Evolutionary conservation across 2,797 vertebrate genomes (phyloP), one percentile per base, ranked within the genome.

Genomic region (Streptopelia turtur): DNA sequence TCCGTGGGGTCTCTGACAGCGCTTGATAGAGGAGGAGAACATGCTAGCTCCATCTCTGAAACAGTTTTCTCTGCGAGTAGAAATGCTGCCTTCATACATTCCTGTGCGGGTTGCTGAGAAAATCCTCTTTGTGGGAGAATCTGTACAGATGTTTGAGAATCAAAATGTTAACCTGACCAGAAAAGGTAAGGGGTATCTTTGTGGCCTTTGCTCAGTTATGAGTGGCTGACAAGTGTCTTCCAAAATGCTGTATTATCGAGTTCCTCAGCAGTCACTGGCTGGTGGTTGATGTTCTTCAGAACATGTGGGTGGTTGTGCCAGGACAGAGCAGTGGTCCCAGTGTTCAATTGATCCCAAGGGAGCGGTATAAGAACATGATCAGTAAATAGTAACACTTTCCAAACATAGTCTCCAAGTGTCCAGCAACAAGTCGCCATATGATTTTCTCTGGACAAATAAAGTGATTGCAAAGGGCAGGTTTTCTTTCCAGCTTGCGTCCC

Each of bases 71-170:
- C 97, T 99, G 80, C 98, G 99, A 33, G 97, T 99, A 2, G 99
- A 99, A 97, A 99, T 99, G 98, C 97, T 99, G 91, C 99, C 99
- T 3, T 99, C 99, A 1, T 99, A 99, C 97, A 99, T 99, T 83
- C 99, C 99, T 78, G 97, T 99, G 93, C 97, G 99, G 16, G 99
- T 99, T 76, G 99, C 99, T 24, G 99, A 99, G 98, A 99, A 99
- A 97, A 99, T 99, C 97, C 98, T 99, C 28, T 99, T 99, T 94
- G 99, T 99, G n/a, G 99, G 99, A 90, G 99, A 99, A 95, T 99
- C 99, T 1, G 99, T 99, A 49, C 99, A 99, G 98, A 99, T 99
- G 99, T 99, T 99, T 94, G 99, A 99, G 94, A 99, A 99, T 97
- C 99, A 99, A 98, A 99, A 99, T 93, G 98, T 99, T 94, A 99